A percentile compares a stretch with the other conserved stretches of the same genome.
These are phyloP conservation scores for Aptenodytes patagonicus DNA, from an alignment of 2,113 vertebrate species.

Conservation along the genomic window DNA sequence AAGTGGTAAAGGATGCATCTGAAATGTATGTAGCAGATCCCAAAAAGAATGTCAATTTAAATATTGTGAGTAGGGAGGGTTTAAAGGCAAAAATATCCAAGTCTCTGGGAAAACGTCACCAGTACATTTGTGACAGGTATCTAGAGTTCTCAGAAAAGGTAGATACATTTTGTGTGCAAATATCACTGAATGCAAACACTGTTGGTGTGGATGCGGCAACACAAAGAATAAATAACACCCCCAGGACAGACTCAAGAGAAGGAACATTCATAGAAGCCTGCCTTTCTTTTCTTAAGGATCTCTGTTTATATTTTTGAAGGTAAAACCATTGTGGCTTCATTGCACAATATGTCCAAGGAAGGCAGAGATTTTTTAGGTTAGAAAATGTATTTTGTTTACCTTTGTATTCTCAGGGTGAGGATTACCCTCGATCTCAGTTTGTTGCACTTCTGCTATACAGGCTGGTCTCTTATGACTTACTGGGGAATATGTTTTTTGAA, in stretches of 20 bases:
- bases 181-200: neutral
- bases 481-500: neutral
- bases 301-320: neutral
- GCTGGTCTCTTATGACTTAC: neutral
- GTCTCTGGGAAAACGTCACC: neutral
- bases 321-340: neutral
- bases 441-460: neutral
- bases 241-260: neutral
- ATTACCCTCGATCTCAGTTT: neutral
- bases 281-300: neutral
- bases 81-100: neutral
- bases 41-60: neutral
- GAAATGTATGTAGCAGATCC: neutral
- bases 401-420: neutral
- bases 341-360: neutral
- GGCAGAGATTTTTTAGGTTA: neutral
- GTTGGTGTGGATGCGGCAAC: neutral
- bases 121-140: neutral
- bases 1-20: neutral
- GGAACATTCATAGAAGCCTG: neutral
- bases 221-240: neutral
- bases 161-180: neutral
- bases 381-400: neutral
- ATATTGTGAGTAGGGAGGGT: neutral
- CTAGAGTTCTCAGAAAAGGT: neutral